Evolutionary conservation across 1,140 invertebrate genomes (phyloP), one percentile per base, ranked within the genome.

Genomic region (Cardiocondyla obscurior): DNA sequence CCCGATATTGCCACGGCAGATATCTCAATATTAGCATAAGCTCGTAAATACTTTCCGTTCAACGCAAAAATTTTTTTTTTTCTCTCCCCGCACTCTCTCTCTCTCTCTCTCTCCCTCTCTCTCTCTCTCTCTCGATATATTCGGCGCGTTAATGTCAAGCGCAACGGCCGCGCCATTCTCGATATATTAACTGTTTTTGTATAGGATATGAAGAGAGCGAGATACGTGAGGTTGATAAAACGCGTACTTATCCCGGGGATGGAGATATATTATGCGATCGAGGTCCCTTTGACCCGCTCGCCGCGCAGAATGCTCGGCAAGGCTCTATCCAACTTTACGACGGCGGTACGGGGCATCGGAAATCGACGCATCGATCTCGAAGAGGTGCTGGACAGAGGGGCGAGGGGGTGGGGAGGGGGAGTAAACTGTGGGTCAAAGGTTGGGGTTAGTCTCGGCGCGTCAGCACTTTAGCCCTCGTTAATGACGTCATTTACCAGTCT

Each of bases 401-500:
- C n/a, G n/a, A n/a, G n/a, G n/a, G n/a, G 81, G 73, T 58, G 69
- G 83, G 85, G 84, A 85, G 87, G 82, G 79, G 53, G 44, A 58
- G 72, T 79, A 85, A 87, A 85, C 88, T 88, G 84, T 77, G 88
- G 83, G 85, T 88, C 81, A 83, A 89, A 81, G 83, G 85, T 88
- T 85, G 81, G 83, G 81, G 86, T 89, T 83, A 88, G 89, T 88
- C 88, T 85, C 83, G 82, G 86, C 85, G 87, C 88, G 90, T 91
- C 90, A 91, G 90, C 89, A 87, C 89, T 91, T 91, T 91, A 84
- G 82, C 62, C 82, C 83, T 90, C 88, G 87, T 91, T 91, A 91
- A 91, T 91, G 89, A 90, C 87, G 87, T 91, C 88, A 90, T 91
- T 91, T 91, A 91, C 88, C 73, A 87, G 87, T 89, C 88, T 88